Conservation (phyloP, 2,888 invertebrate species). For the Caenorhabditis panamensis region DNA sequence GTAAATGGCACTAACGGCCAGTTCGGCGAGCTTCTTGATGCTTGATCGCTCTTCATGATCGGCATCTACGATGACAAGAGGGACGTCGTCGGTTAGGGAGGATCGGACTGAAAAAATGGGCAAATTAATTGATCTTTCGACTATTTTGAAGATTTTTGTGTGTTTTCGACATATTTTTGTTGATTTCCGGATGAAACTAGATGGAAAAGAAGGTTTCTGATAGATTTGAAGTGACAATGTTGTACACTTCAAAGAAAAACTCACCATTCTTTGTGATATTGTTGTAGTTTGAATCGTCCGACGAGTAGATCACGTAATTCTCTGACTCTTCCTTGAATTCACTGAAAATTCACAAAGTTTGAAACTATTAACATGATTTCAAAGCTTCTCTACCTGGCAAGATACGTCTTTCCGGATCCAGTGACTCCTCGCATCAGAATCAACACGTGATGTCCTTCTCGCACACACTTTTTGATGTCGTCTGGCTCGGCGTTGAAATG, state of each 20-base stretch:
- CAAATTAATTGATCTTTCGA: too few species aligned
- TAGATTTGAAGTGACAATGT: too few species aligned
- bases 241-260: too few species aligned
- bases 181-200: too few species aligned
- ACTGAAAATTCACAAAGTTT: not conserved
- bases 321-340: not conserved
- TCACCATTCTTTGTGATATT: not conserved
- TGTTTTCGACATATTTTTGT: too few species aligned
- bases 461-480: conserved; percentile 32
- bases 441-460: conserved; percentile 27
- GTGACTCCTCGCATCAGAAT: conserved; percentile 50
- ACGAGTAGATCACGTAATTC: not conserved
- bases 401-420: conserved; percentile 52
- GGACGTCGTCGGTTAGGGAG: not conserved
- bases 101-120: conserved; percentile 19
- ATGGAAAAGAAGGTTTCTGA: too few species aligned
- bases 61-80: conserved; percentile 27
- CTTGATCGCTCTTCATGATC: conserved; percentile 2
- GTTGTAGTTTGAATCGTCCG: not conserved
- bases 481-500: conserved; percentile 7
- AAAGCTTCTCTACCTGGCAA: conserved; percentile 25
- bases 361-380: too few species aligned
- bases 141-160: too few species aligned
- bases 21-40: conserved; percentile 15
- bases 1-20: not conserved